phyloP scores from a whole-genome alignment of 2,113 vertebrate genomes.

The Malurus alboscapulatus region DNA sequence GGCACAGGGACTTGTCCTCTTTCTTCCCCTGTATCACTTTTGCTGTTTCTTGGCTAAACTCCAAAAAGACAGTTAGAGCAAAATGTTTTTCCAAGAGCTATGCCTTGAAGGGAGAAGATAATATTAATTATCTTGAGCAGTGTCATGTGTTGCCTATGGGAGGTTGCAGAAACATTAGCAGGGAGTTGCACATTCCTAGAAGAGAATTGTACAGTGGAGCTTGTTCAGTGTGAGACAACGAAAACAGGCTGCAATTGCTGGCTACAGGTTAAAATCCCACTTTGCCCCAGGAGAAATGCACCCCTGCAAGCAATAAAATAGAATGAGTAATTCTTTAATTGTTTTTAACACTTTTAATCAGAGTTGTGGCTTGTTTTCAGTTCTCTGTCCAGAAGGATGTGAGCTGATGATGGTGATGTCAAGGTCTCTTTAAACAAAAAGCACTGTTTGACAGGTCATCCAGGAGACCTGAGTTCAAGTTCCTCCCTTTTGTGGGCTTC shows the following conservation, averaged over 20 bases:
- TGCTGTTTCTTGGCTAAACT: not conserved
- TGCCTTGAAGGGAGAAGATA: not conserved
- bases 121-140: not conserved
- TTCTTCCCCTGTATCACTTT: not conserved
- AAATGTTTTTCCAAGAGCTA: not conserved
- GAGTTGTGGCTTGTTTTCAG: not conserved
- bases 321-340: not conserved
- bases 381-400: not conserved
- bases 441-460: not conserved
- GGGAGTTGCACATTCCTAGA: not conserved
- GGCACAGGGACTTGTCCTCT: not conserved
- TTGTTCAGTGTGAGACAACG: fast-evolving
- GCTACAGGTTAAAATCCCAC: not conserved
- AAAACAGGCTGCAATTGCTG: not conserved
- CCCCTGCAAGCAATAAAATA: not conserved
- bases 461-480: not conserved
- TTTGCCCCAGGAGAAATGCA: not conserved
- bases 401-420: not conserved
- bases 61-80: not conserved
- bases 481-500: not conserved
- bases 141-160: not conserved
- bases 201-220: not conserved
- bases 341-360: not conserved
- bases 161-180: not conserved
- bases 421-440: not conserved